Conservation (phyloP, 92 coral and sea anemone genomes). For the Actinernus sp. region DNA sequence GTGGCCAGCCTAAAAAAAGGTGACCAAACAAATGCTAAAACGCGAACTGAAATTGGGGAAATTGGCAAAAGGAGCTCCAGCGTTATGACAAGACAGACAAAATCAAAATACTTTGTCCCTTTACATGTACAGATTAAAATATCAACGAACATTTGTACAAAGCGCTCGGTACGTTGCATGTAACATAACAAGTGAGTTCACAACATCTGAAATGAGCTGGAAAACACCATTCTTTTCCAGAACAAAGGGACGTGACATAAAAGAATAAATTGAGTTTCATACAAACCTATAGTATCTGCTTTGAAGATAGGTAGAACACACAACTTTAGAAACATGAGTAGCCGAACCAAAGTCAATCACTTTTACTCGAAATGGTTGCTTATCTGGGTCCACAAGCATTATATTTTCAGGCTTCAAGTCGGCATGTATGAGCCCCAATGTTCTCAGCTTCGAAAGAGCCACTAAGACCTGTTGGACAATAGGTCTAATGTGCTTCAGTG, state of each 20-base stretch:
- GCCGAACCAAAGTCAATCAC: conserved; percentile 99
- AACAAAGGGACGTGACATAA: conserved; percentile 12
- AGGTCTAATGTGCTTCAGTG: conserved; percentile 92
- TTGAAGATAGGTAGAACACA: conserved; percentile 96
- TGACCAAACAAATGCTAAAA: too few species aligned
- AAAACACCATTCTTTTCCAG: background rate
- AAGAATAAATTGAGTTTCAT: conserved; percentile 17
- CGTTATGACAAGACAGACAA: background rate
- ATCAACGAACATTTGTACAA: too few species aligned
- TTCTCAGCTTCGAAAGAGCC: conserved; percentile 90
- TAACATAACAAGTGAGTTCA: too few species aligned
- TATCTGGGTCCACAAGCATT: conserved; percentile 97
- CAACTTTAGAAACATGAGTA: conserved; percentile 96
- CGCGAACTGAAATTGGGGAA: too few species aligned
- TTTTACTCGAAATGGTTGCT: conserved; percentile 94
- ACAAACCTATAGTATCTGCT: conserved; percentile 97
- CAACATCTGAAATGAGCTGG: too few species aligned
- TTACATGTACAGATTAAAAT: too few species aligned
- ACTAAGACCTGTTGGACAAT: conserved; percentile 97
- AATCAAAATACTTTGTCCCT: background rate
- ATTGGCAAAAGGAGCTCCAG: background rate
- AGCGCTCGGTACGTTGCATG: too few species aligned
- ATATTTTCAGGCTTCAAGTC: conserved; percentile 97
- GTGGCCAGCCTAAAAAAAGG: too few species aligned
- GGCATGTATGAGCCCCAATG: conserved; percentile 94